phyloP scores from a whole-genome alignment of 2,888 invertebrate genomes.

The Malthinus seriepunctatus region DNA sequence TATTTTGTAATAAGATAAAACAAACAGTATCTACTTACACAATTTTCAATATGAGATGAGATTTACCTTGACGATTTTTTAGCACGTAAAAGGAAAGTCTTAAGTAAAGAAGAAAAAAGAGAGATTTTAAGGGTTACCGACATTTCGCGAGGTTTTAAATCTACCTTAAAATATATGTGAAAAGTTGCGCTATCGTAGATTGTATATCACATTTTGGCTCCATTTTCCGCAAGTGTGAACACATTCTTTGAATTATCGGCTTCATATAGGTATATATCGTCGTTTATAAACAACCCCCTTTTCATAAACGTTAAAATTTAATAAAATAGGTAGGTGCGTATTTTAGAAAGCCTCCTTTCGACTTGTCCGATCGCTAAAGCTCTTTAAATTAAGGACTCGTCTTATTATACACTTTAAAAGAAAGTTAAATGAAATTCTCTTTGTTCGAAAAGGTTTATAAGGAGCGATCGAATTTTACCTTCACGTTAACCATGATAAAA shows the following conservation, averaged over 20 bases:
- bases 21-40: constrained; percentile 3
- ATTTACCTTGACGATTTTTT: neutral
- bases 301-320: constrained; percentile 1
- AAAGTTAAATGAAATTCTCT: no score
- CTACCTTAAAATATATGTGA: constrained; percentile 27
- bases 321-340: neutral
- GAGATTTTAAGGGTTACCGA: constrained; percentile 11
- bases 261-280: constrained; percentile 15
- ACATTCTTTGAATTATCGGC: constrained; percentile 26
- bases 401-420: no score
- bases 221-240: constrained; percentile 29
- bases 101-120: neutral
- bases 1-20: no score
- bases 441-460: no score
- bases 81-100: no score
- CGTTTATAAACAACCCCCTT: constrained; percentile 13
- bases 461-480: no score
- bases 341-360: no score
- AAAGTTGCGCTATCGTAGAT: constrained; percentile 26
- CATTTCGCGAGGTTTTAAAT: constrained; percentile 22
- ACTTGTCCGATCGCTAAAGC: no score
- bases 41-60: neutral
- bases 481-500: no score
- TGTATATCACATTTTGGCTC: constrained; percentile 28
- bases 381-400: no score